Evolutionary conservation across 2,113 vertebrate genomes (phyloP).

Genomic region (Camelus bactrianus): DNA sequence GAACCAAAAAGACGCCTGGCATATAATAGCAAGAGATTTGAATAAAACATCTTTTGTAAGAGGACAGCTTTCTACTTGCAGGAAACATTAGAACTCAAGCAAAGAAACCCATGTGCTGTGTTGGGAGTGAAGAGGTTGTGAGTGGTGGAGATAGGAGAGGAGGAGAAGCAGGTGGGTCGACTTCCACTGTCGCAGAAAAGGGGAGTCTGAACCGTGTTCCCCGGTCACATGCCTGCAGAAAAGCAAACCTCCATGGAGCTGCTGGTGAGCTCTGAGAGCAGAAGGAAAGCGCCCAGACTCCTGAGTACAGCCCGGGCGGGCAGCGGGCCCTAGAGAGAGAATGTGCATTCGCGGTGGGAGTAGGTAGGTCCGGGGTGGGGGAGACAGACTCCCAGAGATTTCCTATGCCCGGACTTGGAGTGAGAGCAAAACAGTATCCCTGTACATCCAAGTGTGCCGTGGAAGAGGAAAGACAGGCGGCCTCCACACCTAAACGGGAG

Average conservation of each 20-base stretch:
- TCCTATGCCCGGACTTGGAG: background rate
- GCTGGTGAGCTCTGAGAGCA: background rate
- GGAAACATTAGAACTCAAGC: background rate
- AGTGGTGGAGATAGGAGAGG: background rate
- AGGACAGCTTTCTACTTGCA: background rate
- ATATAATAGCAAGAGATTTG: background rate
- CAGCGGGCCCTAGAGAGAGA: background rate
- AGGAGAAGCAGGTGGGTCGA: background rate
- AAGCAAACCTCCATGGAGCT: background rate
- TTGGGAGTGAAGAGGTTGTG: background rate
- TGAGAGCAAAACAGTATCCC: background rate
- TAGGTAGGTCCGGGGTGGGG: background rate
- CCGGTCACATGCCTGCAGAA: background rate
- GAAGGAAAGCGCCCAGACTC: background rate
- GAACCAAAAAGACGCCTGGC: background rate
- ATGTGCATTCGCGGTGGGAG: background rate
- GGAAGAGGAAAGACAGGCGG: background rate
- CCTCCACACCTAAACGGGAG: background rate
- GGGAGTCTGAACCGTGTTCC: background rate
- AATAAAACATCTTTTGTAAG: conserved; percentile 2
- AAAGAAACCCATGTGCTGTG: background rate
- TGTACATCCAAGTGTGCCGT: background rate
- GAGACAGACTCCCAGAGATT: background rate
- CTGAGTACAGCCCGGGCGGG: background rate
- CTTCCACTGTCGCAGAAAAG: background rate